These are phyloP conservation scores for Diacarnus erythraeanus DNA, from an alignment of 37 sponge, comb jelly and placozoan genomes.

Conservation along the genomic window DNA sequence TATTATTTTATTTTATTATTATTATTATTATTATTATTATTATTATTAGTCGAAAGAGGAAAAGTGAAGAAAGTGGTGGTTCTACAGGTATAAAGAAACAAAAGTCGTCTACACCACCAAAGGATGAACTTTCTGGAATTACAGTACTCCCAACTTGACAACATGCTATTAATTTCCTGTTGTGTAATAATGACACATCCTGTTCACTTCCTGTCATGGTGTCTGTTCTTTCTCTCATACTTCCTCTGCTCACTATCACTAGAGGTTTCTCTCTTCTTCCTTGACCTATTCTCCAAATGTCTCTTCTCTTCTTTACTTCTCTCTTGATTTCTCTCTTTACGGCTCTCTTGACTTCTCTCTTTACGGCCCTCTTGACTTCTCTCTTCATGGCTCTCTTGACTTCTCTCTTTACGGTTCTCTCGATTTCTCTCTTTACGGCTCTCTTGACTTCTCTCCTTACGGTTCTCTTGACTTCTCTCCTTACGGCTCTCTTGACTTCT, in stretches of 20 bases:
- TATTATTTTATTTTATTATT: no score
- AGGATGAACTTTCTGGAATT: background rate
- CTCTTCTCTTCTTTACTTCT: background rate
- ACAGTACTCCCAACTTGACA: background rate
- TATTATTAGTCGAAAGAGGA: conserved; percentile 33
- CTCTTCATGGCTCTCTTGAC: background rate
- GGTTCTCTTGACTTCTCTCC: conserved; percentile 13
- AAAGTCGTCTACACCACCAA: background rate
- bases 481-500: background rate
- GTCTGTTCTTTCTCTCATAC: background rate
- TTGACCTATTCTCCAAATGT: background rate
- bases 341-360: background rate
- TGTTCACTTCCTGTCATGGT: background rate
- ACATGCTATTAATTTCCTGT: background rate
- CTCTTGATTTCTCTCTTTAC: conserved; percentile 1
- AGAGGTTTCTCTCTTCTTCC: background rate
- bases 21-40: background rate
- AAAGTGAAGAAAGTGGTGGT: conserved; percentile 21
- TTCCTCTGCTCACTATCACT: conserved; percentile 8
- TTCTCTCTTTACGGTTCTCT: background rate
- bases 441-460: background rate
- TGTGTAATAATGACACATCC: background rate
- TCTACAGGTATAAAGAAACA: background rate
- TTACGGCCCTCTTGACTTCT: background rate
- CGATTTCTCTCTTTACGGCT: background rate